Evolutionary conservation across 2,797 vertebrate genomes (phyloP), one percentile per base, ranked within the genome.

Genomic region (Muraenolepis orangiensis): DNA sequence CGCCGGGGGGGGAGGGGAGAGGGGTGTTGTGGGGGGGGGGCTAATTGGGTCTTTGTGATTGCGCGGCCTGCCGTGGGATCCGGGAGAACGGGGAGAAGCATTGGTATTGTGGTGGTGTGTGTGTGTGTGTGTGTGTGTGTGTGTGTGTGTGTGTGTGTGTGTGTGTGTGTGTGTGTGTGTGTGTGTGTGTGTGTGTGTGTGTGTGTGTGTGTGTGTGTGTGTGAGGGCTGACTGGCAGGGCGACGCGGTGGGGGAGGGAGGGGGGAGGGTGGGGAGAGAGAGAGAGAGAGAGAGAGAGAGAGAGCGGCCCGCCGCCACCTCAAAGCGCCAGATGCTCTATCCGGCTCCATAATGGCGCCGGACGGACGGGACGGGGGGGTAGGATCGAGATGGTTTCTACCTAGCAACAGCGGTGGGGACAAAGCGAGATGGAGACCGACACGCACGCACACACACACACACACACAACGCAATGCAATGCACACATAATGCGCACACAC

Each of bases 271-370:
- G n/a, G n/a, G n/a, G n/a, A n/a, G n/a, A n/a, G n/a, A n/a, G n/a
- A n/a, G n/a, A n/a, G n/a, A n/a, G n/a, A n/a, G n/a, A n/a, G n/a
- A n/a, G n/a, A n/a, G n/a, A n/a, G 89, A 84, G 75, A 70, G 86
- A 67, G 80, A 90, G 80, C 86, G 29, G 85, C 80, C 77, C 87
- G 81, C 74, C 74, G 84, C 81, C 84, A 40, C 91, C 90, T 90
- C 88, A 77, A 82, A 85, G 87, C 78, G 67, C 94, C 96, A 98
- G 95, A 97, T 97, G 97, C 95, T 95, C 92, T 92, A 88, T 91
- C 91, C 88, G 89, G 88, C 90, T 90, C 94, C 92, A 91, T 95
- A 94, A 91, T 93, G 87, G 90, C 86, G 94, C 94, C 85, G 94
- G 90, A 91, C 92, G 80, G 89, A 81, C n/a, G n/a, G n/a, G n/a